A percentile compares a stretch with the other conserved stretches of the same genome.
These are phyloP conservation scores for Microplitis mediator DNA, from an alignment of 1,140 invertebrate genomes.

Conservation along the genomic window DNA sequence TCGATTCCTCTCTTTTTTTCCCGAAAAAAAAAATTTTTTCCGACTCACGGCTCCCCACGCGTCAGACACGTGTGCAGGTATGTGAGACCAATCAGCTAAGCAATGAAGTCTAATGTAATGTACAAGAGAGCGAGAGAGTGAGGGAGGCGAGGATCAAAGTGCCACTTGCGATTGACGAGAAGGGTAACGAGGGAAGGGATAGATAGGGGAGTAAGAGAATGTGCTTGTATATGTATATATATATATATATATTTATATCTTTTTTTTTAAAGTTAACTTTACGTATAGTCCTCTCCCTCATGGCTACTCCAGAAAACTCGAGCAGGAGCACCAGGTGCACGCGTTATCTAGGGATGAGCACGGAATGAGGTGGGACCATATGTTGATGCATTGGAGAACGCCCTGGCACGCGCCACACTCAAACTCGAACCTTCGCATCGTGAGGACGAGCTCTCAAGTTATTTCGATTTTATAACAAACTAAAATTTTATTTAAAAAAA, in stretches of 20 bases:
- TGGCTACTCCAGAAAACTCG: conserved; percentile 26
- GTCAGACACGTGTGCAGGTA: conserved; percentile 29
- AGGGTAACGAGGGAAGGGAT: conserved; percentile 1
- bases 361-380: conserved; percentile 56
- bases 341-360: conserved; percentile 52
- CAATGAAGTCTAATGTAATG: background rate
- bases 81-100: conserved; percentile 21
- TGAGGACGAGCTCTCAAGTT: conserved; percentile 36
- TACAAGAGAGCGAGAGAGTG: background rate
- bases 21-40: background rate
- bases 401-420: conserved; percentile 58
- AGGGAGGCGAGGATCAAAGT: conserved; percentile 13
- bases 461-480: background rate
- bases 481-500: no score
- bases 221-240: background rate
- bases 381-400: conserved; percentile 56
- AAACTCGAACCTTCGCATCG: conserved; percentile 51
- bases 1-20: background rate
- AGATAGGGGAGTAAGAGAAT: background rate
- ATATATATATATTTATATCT: no score
- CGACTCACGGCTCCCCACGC: background rate
- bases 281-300: background rate
- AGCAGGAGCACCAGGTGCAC: conserved; percentile 53
- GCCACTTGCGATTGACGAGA: conserved; percentile 1
- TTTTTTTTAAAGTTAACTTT: no score